Evolutionary conservation across 2,888 invertebrate genomes (phyloP).

Genomic region (Aproaerema taeniolella): DNA sequence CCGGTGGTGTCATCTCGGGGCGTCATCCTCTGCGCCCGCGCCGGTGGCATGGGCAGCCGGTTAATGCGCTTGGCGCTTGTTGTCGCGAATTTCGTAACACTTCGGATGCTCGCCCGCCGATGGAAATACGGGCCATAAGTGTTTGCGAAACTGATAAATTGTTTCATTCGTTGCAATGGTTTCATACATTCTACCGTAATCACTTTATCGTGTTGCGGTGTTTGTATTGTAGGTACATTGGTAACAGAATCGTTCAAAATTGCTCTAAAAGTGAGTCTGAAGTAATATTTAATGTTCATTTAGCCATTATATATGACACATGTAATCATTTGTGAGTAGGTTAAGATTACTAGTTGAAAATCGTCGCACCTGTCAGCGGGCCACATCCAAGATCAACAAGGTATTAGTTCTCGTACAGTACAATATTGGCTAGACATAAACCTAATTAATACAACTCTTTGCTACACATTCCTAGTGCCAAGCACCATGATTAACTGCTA

Average conservation of each 20-base stretch:
- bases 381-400: conserved; percentile 51
- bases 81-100: conserved; percentile 55
- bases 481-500: background rate
- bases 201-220: no score
- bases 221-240: no score
- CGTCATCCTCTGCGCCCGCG: conserved; percentile 51
- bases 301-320: conserved; percentile 1
- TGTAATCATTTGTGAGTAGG: no score
- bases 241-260: no score
- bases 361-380: conserved; percentile 44
- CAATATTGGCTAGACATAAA: conserved; percentile 27
- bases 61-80: conserved; percentile 51
- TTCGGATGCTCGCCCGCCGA: conserved; percentile 37
- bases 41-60: conserved; percentile 11
- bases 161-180: conserved; percentile 13
- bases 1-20: conserved; percentile 65
- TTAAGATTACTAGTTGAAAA: no score
- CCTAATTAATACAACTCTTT: conserved; percentile 5
- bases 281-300: no score
- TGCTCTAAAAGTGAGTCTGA: no score
- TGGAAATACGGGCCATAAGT: conserved; percentile 41
- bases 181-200: conserved; percentile 1
- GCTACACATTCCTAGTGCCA: background rate
- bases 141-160: conserved; percentile 38
- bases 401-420: conserved; percentile 32